Evolutionary conservation across 2,113 vertebrate genomes (phyloP).

Genomic region (Columba janthina): DNA sequence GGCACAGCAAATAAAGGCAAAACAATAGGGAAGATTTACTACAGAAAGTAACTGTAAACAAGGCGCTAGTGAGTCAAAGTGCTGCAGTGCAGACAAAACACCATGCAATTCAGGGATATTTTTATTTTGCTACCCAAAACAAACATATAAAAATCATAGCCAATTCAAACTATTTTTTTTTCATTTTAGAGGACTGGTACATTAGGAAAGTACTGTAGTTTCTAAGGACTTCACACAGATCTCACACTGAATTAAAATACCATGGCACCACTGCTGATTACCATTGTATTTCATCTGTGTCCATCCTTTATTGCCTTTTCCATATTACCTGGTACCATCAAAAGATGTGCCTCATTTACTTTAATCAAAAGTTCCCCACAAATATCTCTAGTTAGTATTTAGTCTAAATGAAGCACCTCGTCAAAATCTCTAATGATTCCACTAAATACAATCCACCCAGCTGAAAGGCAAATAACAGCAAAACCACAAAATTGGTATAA

Average conservation of each 20-base stretch:
- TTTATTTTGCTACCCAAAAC: background rate
- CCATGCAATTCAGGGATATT: background rate
- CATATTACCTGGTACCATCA: background rate
- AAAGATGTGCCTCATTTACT: constrained; percentile 53
- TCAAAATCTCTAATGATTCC: constrained; percentile 16
- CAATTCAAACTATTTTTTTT: background rate
- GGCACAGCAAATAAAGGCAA: constrained; percentile 10
- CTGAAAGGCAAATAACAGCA: constrained; percentile 35
- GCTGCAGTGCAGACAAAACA: background rate
- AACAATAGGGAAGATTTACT: constrained; percentile 39
- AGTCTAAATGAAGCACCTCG: constrained; percentile 34
- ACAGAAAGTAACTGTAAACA: background rate
- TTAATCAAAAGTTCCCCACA: constrained; percentile 33
- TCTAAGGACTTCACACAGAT: background rate
- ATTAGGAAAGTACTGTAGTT: background rate
- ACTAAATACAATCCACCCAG: background rate
- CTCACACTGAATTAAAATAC: background rate
- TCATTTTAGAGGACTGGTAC: background rate
- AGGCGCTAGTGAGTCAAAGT: background rate
- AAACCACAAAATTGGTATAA: constrained; percentile 7
- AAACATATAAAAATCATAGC: background rate
- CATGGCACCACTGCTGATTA: background rate
- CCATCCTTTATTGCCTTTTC: constrained; percentile 20
- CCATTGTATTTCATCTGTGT: background rate
- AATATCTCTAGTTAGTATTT: constrained; percentile 28